Conservation (phyloP, 2,113 vertebrate species). For the Heterotis niloticus region DNA sequence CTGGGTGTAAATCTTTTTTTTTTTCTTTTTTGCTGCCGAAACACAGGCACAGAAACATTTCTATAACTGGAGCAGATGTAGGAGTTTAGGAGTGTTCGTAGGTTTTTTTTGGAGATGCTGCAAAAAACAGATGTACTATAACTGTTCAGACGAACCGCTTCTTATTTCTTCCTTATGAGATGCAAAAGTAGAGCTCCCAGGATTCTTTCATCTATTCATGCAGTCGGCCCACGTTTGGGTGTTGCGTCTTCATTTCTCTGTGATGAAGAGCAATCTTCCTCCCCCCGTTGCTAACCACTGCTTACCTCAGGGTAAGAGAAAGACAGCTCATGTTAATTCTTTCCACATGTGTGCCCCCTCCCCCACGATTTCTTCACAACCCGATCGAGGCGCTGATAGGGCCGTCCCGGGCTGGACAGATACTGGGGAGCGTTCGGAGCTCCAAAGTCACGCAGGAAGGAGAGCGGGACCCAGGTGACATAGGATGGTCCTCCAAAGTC, state of each 20-base stretch:
- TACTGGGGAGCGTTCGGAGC: conserved; percentile 18
- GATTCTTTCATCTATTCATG: not conserved
- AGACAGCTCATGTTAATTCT: conserved; percentile 44
- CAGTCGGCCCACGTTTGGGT: not conserved
- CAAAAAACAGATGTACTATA: not conserved
- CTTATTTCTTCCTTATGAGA: not conserved
- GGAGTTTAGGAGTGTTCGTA: not conserved
- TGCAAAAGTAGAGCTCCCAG: not conserved
- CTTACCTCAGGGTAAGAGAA: conserved; percentile 5
- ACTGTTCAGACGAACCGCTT: not conserved
- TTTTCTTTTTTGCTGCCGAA: too few relatives aligned
- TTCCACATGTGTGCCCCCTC: conserved; percentile 62
- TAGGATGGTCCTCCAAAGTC: conserved; percentile 17
- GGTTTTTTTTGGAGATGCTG: not conserved
- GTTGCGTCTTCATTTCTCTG: not conserved
- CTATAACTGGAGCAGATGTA: not conserved
- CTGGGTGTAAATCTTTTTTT: not conserved
- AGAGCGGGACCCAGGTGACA: too few relatives aligned
- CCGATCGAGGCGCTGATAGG: conserved; percentile 34
- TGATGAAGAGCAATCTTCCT: conserved; percentile 14
- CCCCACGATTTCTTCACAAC: conserved; percentile 30
- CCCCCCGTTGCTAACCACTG: not conserved
- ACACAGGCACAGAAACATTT: not conserved
- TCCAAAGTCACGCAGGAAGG: conserved; percentile 11
- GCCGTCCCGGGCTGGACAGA: not conserved